phyloP scores from a whole-genome alignment of 2,113 vertebrate species.

The Cololabis saira region DNA sequence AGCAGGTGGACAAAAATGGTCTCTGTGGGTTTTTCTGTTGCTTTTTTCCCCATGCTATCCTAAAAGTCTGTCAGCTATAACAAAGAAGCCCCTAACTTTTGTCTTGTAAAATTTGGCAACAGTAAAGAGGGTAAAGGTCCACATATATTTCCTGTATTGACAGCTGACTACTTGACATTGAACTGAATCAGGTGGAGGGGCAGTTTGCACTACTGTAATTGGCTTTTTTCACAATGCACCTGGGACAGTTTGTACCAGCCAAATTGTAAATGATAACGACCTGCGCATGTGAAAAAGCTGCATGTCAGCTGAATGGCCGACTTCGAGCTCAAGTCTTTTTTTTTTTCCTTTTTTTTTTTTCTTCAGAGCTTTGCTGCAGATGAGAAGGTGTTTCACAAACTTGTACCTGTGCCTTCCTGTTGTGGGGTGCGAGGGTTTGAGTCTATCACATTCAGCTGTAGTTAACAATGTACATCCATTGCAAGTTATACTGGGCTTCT shows the following conservation, averaged over 20 bases:
- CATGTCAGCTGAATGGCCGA: not conserved
- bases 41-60: conserved; percentile 24
- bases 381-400: not conserved
- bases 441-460: not conserved
- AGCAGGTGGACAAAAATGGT: conserved; percentile 39
- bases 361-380: not conserved
- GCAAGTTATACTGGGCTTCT: no score
- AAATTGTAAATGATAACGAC: not conserved
- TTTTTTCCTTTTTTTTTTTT: not conserved
- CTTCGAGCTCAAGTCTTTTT: not conserved
- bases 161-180: not conserved
- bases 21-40: conserved; percentile 20
- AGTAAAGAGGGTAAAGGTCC: conserved; percentile 6
- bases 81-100: conserved; percentile 29
- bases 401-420: no score
- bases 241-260: not conserved
- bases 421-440: no score
- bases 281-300: not conserved
- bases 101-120: conserved; percentile 24
- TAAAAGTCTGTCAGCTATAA: conserved; percentile 36
- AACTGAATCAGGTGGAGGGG: not conserved
- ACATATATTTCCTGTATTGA: conserved; percentile 2
- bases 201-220: no score
- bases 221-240: not conserved
- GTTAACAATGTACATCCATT: no score